These are phyloP conservation scores for Thripadectes ignobilis DNA, from an alignment of 2,797 vertebrate species.

Conservation along the genomic window DNA sequence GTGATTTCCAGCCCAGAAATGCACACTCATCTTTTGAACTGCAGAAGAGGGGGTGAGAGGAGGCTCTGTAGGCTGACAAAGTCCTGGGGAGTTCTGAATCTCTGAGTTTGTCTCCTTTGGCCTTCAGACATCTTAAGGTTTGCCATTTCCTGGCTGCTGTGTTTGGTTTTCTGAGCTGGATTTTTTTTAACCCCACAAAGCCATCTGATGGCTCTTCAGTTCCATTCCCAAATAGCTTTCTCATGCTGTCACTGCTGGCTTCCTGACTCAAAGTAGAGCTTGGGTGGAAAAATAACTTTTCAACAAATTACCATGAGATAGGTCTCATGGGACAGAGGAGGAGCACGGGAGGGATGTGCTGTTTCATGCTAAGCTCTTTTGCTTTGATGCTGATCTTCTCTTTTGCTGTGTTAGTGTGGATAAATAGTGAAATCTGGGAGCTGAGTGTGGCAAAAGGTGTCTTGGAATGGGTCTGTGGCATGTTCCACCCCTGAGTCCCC, in stretches of 20 bases:
- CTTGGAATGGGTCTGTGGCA: not conserved
- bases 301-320: not conserved
- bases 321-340: not conserved
- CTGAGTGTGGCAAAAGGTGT: not conserved
- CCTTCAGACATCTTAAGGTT: not conserved
- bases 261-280: constrained; percentile 3
- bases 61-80: not conserved
- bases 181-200: constrained; percentile 21
- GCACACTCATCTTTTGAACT: not conserved
- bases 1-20: not conserved
- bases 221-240: constrained; percentile 40
- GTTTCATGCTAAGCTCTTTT: not conserved
- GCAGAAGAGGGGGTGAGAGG: not conserved
- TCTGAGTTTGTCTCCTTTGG: not conserved
- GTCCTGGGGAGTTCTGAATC: not conserved
- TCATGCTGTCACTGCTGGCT: constrained; percentile 43
- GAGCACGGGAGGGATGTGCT: not conserved
- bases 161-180: not conserved
- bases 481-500: not conserved
- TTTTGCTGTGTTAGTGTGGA: not conserved
- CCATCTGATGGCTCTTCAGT: not conserved
- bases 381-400: not conserved
- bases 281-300: constrained; percentile 30
- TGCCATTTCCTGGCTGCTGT: not conserved
- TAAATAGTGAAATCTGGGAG: not conserved